Conservation (phyloP, 2,113 vertebrate species). For the Prinia subflava region DNA sequence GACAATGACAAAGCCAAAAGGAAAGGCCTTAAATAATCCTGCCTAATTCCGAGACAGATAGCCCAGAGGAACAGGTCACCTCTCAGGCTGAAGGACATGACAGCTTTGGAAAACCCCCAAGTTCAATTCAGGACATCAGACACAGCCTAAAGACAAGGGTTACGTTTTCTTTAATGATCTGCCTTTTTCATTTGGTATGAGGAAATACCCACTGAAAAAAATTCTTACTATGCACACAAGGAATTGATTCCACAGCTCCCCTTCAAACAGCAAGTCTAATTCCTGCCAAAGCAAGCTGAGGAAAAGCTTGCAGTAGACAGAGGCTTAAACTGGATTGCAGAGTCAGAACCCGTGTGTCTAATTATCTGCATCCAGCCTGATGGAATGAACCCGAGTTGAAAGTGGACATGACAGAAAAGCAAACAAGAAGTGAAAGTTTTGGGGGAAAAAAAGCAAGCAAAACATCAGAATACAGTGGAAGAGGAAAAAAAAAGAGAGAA, state of each 20-base stretch:
- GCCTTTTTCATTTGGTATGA: neutral
- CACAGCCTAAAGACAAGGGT: neutral
- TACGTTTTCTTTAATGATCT: neutral
- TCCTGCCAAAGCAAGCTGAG: neutral
- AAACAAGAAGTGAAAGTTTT: neutral
- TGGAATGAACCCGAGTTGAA: neutral
- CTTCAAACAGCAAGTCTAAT: neutral
- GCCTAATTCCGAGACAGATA: neutral
- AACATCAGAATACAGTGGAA: neutral
- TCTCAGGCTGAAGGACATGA: neutral
- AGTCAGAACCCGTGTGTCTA: neutral
- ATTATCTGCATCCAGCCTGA: neutral
- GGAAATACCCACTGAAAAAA: neutral
- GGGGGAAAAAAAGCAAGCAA: neutral
- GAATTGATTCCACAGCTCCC: neutral
- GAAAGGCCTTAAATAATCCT: neutral
- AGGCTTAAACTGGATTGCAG: neutral
- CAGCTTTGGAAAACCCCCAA: neutral
- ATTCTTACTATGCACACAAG: neutral
- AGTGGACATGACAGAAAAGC: neutral
- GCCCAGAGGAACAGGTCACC: neutral
- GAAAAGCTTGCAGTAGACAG: neutral
- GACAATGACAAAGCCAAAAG: neutral
- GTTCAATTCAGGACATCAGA: neutral
- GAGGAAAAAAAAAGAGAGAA: neutral